Conservation (phyloP, 1,140 invertebrate genomes). For the Drosophila triauraria region DNA sequence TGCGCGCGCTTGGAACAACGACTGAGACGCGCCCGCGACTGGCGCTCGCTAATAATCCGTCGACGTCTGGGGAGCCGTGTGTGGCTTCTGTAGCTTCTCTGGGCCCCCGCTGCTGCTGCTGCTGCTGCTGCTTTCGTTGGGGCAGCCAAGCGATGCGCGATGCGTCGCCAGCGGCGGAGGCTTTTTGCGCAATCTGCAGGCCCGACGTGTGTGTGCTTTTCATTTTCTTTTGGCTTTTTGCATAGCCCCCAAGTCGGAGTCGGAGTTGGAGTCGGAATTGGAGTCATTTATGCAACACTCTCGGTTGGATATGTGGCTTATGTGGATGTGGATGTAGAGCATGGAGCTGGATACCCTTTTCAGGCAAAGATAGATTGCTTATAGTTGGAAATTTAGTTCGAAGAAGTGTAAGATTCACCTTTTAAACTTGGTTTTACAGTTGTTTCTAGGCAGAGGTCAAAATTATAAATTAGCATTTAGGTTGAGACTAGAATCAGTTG, state of each 20-base stretch:
- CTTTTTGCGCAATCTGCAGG: constrained; percentile 63
- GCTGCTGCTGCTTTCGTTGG: constrained; percentile 63
- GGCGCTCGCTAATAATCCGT: constrained; percentile 64
- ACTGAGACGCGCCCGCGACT: constrained; percentile 66
- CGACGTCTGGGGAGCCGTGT: constrained; percentile 1
- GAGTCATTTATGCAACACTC: constrained; percentile 71
- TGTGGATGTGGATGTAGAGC: constrained; percentile 13
- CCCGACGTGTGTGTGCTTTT: constrained; percentile 43
- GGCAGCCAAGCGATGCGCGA: constrained; percentile 70
- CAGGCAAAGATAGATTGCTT: neutral
- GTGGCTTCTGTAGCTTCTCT: constrained; percentile 18
- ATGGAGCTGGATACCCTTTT: constrained; percentile 10
- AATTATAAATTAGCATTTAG: too few species aligned
- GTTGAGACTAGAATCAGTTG: too few species aligned
- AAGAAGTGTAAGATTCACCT: too few species aligned
- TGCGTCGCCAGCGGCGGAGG: constrained; percentile 28
- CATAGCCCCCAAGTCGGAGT: constrained; percentile 19
- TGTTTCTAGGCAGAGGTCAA: too few species aligned
- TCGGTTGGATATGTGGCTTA: constrained; percentile 10
- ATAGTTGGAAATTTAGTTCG: too few species aligned
- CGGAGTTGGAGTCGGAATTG: constrained; percentile 6
- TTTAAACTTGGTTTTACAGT: too few species aligned
- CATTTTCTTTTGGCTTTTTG: constrained; percentile 30
- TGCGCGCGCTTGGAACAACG: constrained; percentile 55
- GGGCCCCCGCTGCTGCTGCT: neutral